Base-by-base conservation (phyloP, 2,888 invertebrate species). In the Drosophila imparisetae region DNA sequence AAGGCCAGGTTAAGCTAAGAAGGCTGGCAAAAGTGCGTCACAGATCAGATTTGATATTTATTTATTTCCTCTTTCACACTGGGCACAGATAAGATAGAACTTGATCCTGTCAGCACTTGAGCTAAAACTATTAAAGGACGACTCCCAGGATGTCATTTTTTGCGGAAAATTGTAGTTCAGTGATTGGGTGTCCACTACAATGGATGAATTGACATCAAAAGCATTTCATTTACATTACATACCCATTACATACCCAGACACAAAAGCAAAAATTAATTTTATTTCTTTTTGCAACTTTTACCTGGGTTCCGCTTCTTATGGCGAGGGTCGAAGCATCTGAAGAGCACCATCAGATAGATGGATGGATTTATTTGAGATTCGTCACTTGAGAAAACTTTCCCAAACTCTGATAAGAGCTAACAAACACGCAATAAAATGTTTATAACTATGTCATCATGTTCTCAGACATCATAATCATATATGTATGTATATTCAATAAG, bases 381-480 rank as follows among this genome's bases (percentile, higher is more conserved):
- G 27, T 42, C 74, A 73, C 64, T 61, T 60, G 36, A 58, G 57
- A 65, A 58, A 69, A 59, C 40, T 67, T 72, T 71, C 64, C 60
- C 60, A 54, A 69, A 55, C 53, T 64, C 59, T 42, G 48, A 69
- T 66, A 59, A 69, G 27, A 42, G 27, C n/a, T 7, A 65, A 30
- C 36, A 65, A 65, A 36, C 36, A 65, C 21, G 42, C 54, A 59
- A 62, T 59, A 48, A 59, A 54, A 36, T 36, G 55, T 59, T 66
- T 49, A 60, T 58, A 64, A 61, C 65, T 53, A 65, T 57, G 53
- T 61, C 53, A 66, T 61, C 52, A 57, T 52, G n/a, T 61, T 61
- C 21, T 55, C 52, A 63, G 55, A 60, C 32, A 59, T 58, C 45
- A 49, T 50, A 45, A 30, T 18, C 55, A 55, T 63, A 30, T 52